Evolutionary conservation across 1,140 invertebrate genomes (phyloP), one percentile per base, ranked within the genome.

Genomic region (Dysdera silvatica): DNA sequence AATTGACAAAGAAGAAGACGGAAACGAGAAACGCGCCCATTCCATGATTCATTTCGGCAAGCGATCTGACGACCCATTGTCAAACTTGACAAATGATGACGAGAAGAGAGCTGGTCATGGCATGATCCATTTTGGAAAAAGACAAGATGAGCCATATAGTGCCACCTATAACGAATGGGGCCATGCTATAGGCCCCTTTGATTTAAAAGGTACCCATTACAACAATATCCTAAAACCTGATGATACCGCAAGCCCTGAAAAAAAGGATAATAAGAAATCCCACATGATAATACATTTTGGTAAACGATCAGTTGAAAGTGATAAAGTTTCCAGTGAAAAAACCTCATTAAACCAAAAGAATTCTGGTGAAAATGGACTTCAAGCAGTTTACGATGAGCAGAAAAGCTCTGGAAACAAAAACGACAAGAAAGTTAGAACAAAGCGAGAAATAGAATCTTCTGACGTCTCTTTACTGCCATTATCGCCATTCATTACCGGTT

Each of bases 1-100:
- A n/a, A n/a, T n/a, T n/a, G n/a, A n/a, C n/a, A n/a, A n/a, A n/a
- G n/a, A n/a, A n/a, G n/a, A n/a, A n/a, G n/a, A n/a, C n/a, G n/a
- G n/a, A n/a, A n/a, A n/a, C n/a, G n/a, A n/a, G n/a, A 33, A 40
- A 26, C 41, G 43, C 12, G 58, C 47, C 12, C 61, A 63, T 23
- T 48, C 52, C 29, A 63, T 63, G 61, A 55, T 63, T 33, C 52
- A 63, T 31, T 63, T 63, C 43, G 61, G 61, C 4, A 63, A 63
- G 10, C 31, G 61, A 40, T 41, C 55, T 5, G 33, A 56, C 14
- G 37, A 24, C 0, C n/a, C 26, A 1, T 31, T 24, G 58, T 43
- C 28, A 24, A 41, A 12, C 28, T 41, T 10, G 48, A 23, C 3
- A 23, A 28, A 61, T 0, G 52, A 61, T 29, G 47, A 40, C 2